phyloP scores from a whole-genome alignment of 2,113 vertebrate species.

The Microtus oregoni region DNA sequence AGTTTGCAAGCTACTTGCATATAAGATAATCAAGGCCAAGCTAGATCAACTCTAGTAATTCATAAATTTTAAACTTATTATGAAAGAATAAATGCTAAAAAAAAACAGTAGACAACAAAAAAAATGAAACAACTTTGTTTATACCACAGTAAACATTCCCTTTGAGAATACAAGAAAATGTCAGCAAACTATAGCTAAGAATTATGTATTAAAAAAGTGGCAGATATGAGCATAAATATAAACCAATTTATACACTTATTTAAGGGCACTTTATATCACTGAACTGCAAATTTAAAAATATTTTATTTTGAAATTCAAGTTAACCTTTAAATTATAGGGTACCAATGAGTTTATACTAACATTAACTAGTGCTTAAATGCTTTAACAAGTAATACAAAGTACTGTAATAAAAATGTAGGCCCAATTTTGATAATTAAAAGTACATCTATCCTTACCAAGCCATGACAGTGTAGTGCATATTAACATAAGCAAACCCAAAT shows the following conservation, averaged over 20 bases:
- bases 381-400: conserved; percentile 59
- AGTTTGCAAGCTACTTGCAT: background rate
- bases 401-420: conserved; percentile 39
- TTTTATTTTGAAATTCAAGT: conserved; percentile 37
- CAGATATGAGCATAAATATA: background rate
- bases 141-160: conserved; percentile 16
- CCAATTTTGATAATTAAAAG: conserved; percentile 62
- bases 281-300: conserved; percentile 39
- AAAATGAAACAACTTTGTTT: conserved; percentile 30
- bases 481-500: conserved; percentile 54
- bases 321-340: conserved; percentile 29
- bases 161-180: conserved; percentile 50
- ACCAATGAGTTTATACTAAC: conserved; percentile 35
- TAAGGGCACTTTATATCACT: conserved; percentile 24
- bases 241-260: background rate
- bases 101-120: background rate
- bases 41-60: background rate
- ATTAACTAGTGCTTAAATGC: conserved; percentile 53
- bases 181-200: conserved; percentile 7
- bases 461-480: background rate
- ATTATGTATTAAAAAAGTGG: background rate
- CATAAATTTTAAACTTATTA: conserved; percentile 13
- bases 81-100: conserved; percentile 16
- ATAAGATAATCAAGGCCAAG: conserved; percentile 24
- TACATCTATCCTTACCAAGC: conserved; percentile 40